Percentiles rank a stretch among this genome's conserved stretches.
These are phyloP conservation scores for Lithobates pipiens DNA, from an alignment of 2,797 vertebrate species.

Conservation along the genomic window DNA sequence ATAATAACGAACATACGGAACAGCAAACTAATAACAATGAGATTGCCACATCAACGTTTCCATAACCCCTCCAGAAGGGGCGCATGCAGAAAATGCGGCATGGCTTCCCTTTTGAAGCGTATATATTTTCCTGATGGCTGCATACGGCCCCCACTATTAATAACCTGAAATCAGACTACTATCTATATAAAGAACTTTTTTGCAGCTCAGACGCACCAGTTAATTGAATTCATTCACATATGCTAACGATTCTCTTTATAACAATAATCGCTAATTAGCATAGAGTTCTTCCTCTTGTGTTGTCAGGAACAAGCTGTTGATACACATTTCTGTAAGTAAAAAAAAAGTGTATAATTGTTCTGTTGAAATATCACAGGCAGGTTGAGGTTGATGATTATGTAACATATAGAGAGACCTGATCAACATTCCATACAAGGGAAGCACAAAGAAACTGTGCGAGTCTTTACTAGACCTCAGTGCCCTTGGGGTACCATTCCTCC, in stretches of 20 bases:
- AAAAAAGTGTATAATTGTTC: conserved; percentile 30
- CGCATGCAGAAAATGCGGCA: too few relatives aligned
- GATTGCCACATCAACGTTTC: too few relatives aligned
- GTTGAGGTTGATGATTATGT: conserved; percentile 35
- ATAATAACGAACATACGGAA: too few relatives aligned
- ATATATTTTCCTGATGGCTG: too few relatives aligned
- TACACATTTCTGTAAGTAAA: conserved; percentile 60
- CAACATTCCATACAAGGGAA: too few relatives aligned
- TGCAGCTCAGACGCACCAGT: background rate
- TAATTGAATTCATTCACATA: background rate
- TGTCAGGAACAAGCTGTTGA: conserved; percentile 46
- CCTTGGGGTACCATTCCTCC: too few relatives aligned
- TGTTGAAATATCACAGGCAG: conserved; percentile 40
- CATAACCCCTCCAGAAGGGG: too few relatives aligned
- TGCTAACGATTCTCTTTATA: background rate
- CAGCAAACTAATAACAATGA: too few relatives aligned
- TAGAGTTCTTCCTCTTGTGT: conserved; percentile 51
- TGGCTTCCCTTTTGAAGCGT: too few relatives aligned
- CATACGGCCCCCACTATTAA: too few relatives aligned
- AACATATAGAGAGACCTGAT: background rate
- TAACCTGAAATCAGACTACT: background rate
- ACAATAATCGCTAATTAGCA: conserved; percentile 60
- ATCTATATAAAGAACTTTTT: conserved; percentile 22
- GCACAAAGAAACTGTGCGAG: too few relatives aligned
- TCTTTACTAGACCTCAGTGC: too few relatives aligned